Base-by-base conservation (phyloP, 2,888 invertebrate species). In the Troides aeacus region DNA sequence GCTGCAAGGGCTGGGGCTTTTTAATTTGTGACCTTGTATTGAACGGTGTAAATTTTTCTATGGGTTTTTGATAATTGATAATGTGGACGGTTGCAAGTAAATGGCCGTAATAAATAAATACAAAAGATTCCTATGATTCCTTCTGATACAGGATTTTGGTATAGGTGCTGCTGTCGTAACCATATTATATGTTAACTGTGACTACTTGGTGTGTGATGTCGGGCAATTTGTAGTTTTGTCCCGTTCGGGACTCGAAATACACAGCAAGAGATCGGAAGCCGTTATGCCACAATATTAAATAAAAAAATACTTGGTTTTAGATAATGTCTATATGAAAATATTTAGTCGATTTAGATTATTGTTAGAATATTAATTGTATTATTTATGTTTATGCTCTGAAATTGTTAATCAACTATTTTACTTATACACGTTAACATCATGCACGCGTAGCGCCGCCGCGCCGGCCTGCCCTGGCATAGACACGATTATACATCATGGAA, bases 1-100 rank as follows among this genome's bases (percentile, higher is more conserved):
- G 73, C 79, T 77, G 77, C 81, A 77, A 79, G 84, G 91, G 81
- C 90, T 89, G 91, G 91, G 91, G 90, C 91, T 81, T 74, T 75
- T 57, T 77, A 50, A 77, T 78, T 79, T 82, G 84, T 86, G 85
- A 88, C 85, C 84, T 80, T 87, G 88, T 87, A 88, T 50, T 88
- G 88, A 89, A 88, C 87, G 90, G 83, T 92, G 91, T 91, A 91
- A 88, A 92, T 89, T 92, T 90, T 90, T 90, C 86, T 90, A 90
- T 89, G 86, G 84, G 88, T 91, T 91, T 39, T 30, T 88, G 85
- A 88, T 89, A 87, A 82, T 82, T 84, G 82, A 84, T 82, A 83
- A 80, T 79, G 79, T 79, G 77, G 77, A 79, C 76, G 81, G 78
- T 81, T 81, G 75, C 77, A 75, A 74, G 71, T 75, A 73, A 74